Conservation (phyloP, 1,140 invertebrate genomes). For the Ips typographus region DNA sequence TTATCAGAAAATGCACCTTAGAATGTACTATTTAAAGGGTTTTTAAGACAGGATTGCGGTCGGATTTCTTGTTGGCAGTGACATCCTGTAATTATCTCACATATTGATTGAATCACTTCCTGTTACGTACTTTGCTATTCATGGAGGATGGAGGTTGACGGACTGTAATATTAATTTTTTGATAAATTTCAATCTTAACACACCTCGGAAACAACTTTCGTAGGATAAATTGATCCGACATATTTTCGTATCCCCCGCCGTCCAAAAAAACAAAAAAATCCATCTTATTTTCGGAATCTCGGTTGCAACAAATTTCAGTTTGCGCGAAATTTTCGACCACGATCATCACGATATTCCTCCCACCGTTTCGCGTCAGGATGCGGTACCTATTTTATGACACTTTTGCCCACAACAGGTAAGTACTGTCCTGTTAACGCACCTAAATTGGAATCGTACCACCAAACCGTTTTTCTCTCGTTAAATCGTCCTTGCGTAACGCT, state of each 20-base stretch:
- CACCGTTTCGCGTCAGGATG: constrained; percentile 6
- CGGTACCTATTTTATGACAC: constrained; percentile 25
- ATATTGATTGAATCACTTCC: not conserved
- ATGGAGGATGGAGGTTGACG: not conserved
- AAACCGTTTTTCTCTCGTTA: too few relatives aligned
- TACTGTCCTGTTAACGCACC: too few relatives aligned
- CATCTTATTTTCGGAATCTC: constrained; percentile 17
- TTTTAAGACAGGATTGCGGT: not conserved
- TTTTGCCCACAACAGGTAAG: constrained; percentile 26
- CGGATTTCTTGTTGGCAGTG: not conserved
- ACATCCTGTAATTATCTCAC: not conserved
- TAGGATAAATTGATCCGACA: not conserved
- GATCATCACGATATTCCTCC: constrained; percentile 15
- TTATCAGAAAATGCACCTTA: not conserved
- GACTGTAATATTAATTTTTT: not conserved
- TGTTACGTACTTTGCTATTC: not conserved
- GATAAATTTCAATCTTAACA: not conserved
- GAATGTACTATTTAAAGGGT: not conserved
- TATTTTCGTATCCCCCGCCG: constrained; percentile 13
- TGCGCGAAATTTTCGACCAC: constrained; percentile 22
- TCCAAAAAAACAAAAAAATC: constrained; percentile 14
- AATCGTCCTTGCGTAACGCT: too few relatives aligned
- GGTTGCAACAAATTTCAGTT: constrained; percentile 11
- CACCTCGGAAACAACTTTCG: not conserved
- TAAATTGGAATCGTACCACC: too few relatives aligned